Percentiles rank a stretch among this genome's conserved stretches.
Conservation (phyloP, 2,113 vertebrate genomes). For the Cavia aperea region DNA sequence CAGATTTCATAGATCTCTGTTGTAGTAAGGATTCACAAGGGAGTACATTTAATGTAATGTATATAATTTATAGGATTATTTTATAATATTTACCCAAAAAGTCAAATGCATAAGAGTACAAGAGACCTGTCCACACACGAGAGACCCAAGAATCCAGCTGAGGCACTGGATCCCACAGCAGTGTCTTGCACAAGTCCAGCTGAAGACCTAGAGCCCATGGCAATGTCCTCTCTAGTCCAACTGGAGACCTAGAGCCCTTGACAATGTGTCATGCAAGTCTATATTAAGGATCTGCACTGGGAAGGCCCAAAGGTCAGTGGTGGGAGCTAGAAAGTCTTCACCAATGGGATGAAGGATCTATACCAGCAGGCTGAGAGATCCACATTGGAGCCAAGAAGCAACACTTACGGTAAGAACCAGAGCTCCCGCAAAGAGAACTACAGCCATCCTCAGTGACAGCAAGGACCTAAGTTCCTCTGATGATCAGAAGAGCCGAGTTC, state of each 20-base stretch:
- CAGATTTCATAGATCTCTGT: neutral
- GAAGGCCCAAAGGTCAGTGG: neutral
- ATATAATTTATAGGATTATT: neutral
- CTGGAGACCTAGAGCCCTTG: no score
- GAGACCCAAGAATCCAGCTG: neutral
- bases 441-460: neutral
- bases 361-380: neutral
- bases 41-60: neutral
- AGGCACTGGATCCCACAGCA: neutral
- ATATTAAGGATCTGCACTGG: neutral
- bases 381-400: neutral
- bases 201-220: neutral
- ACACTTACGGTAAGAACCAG: neutral
- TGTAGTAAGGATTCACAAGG: neutral
- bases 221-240: neutral
- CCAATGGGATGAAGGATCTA: neutral
- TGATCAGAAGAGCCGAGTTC: neutral
- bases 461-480: neutral
- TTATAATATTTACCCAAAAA: neutral
- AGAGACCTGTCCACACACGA: neutral
- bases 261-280: neutral
- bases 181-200: neutral
- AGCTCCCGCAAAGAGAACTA: neutral
- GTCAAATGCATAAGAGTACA: neutral
- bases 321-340: neutral